Evolutionary conservation across 1,140 invertebrate species (phyloP), one percentile per base, ranked within the genome.

Genomic region (Sycobia sp.): DNA sequence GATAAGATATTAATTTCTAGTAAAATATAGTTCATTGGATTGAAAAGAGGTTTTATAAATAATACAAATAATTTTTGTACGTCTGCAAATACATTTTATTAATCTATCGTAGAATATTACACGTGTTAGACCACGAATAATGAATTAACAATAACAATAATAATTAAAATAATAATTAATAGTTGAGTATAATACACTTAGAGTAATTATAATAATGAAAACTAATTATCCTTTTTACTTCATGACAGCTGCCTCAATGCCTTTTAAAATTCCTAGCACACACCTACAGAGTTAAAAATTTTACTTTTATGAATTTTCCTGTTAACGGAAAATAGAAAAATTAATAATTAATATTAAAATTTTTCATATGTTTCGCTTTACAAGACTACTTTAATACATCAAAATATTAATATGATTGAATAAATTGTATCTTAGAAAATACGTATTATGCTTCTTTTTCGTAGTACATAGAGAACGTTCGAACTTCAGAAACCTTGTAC

Each of bases 191-290:
- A 76, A 78, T 76, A 76, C 72, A 75, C 69, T 76, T 49, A 73
- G 49, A 61, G 59, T 70, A 73, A 74, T 74, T 72, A 76, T 70
- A 73, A 74, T 72, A 68, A 71, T 67, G 74, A 77, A 79, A 78
- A 69, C 74, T 76, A 78, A 77, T 79, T 78, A 67, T 76, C 71
- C 70, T 70, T 74, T 74, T 75, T 79, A 69, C 61, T 62, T 77
- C 74, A 65, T 82, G 80, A 82, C 80, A 82, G 80, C 80, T 82
- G 80, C 80, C 80, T 82, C 80, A 80, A 80, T 81, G 79, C 79
- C 71, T 76, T 75, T 74, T 68, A 74, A 72, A 72, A 55, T 73
- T 73, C 74, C 78, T 81, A 82, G 77, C 77, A 74, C n/a, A n/a
- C 60, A 76, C 72, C 75, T 80, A 80, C 79, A 82, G 78, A 82